These are phyloP conservation scores for Sturnus vulgaris DNA, from an alignment of 2,113 vertebrate genomes.

Conservation along the genomic window DNA sequence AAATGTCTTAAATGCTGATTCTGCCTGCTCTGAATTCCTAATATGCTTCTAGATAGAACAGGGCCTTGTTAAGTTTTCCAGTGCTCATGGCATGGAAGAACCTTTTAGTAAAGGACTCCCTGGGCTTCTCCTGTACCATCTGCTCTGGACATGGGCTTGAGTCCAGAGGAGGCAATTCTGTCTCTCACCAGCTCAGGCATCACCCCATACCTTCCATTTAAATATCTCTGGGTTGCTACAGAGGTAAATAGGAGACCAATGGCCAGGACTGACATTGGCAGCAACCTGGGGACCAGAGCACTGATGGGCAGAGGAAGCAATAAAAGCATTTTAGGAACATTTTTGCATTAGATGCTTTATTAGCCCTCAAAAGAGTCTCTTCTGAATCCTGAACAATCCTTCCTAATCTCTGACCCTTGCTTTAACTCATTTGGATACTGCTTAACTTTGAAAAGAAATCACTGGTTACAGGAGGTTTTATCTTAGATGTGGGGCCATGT, in stretches of 20 bases:
- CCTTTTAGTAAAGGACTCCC: not conserved
- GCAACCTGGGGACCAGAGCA: not conserved
- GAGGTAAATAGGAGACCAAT: not conserved
- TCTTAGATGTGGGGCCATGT: fast-evolving
- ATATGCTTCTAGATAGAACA: not conserved
- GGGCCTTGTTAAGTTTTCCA: not conserved
- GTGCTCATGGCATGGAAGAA: not conserved
- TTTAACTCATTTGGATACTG: not conserved
- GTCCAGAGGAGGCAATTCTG: not conserved
- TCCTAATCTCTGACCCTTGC: not conserved
- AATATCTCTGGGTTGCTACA: not conserved
- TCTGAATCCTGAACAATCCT: not conserved
- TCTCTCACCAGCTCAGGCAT: not conserved
- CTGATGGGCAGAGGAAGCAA: not conserved
- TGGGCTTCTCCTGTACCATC: not conserved
- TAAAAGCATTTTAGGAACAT: not conserved
- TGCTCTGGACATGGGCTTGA: not conserved
- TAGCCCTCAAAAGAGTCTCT: not conserved
- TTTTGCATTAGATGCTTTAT: not conserved
- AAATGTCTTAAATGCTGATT: not conserved
- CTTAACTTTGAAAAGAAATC: not conserved
- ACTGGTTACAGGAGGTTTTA: not conserved
- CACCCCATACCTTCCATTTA: not conserved
- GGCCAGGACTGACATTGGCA: not conserved
- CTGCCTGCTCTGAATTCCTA: not conserved